These are phyloP conservation scores for Okapia johnstoni DNA, from an alignment of 2,113 vertebrate species.

Conservation along the genomic window DNA sequence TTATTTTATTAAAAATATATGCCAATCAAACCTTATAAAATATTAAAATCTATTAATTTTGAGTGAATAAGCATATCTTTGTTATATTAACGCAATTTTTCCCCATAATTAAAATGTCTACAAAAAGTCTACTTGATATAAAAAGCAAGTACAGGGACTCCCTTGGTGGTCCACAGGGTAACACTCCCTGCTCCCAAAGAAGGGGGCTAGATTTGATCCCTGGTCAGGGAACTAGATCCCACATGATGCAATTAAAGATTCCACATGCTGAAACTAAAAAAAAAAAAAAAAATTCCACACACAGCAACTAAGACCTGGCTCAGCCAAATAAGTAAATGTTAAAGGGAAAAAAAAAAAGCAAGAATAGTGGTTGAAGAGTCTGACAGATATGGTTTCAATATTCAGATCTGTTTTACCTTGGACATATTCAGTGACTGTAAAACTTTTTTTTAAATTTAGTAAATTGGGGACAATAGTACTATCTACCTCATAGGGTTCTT, in stretches of 20 bases:
- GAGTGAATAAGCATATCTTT: background rate
- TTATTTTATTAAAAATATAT: background rate
- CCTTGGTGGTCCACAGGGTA: background rate
- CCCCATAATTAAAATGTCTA: background rate
- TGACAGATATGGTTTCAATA: background rate
- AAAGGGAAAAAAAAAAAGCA: background rate
- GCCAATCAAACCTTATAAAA: constrained; percentile 21
- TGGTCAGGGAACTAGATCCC: background rate
- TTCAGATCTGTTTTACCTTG: background rate
- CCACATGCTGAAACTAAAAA: background rate
- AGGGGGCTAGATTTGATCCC: background rate
- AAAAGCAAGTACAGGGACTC: background rate
- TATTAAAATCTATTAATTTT: background rate
- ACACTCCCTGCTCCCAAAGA: background rate
- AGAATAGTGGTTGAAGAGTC: background rate
- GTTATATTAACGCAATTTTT: background rate
- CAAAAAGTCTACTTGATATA: background rate
- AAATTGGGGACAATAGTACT: background rate
- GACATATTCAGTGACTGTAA: background rate
- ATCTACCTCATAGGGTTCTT: background rate
- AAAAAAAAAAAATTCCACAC: background rate
- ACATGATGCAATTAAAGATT: background rate
- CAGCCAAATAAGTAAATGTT: background rate
- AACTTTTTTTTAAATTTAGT: background rate
- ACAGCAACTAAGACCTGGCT: background rate